Conservation (phyloP, 2,113 vertebrate species). For the Drymodes brunneopygia region DNA sequence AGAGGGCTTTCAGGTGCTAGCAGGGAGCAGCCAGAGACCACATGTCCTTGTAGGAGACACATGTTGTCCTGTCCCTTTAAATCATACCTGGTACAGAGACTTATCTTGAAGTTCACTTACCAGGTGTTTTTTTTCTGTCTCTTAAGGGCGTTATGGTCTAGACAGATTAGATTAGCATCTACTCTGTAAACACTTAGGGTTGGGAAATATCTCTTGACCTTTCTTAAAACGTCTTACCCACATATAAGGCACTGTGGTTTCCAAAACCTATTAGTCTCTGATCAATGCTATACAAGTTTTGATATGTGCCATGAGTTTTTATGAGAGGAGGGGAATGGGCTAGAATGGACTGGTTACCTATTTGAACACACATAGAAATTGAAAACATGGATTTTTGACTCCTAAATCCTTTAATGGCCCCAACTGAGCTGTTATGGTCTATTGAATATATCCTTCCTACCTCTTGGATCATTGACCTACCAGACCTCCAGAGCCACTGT, state of each 20-base stretch:
- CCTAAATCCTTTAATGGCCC: neutral
- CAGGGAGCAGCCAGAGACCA: neutral
- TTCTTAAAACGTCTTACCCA: neutral
- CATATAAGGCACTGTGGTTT: neutral
- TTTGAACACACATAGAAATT: neutral
- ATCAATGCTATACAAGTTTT: neutral
- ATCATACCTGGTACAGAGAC: neutral
- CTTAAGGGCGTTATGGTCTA: conserved; percentile 32
- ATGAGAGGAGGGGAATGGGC: neutral
- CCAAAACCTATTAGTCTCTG: neutral
- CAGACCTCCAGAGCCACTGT: neutral
- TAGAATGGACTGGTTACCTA: neutral
- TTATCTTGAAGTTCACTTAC: conserved; percentile 14
- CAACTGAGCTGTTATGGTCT: neutral
- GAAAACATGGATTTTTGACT: conserved; percentile 15
- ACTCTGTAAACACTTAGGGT: conserved; percentile 2
- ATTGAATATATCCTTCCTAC: conserved; percentile 5
- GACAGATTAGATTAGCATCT: conserved; percentile 53
- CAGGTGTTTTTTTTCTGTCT: neutral
- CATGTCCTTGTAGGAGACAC: neutral
- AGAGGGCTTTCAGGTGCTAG: neutral
- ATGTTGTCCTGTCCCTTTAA: neutral
- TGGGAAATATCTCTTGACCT: conserved; percentile 39
- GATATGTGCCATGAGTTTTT: neutral
- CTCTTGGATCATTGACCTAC: neutral